Base-by-base conservation (phyloP, 2,797 vertebrate species). In the Enteromius anoplus region DNA sequence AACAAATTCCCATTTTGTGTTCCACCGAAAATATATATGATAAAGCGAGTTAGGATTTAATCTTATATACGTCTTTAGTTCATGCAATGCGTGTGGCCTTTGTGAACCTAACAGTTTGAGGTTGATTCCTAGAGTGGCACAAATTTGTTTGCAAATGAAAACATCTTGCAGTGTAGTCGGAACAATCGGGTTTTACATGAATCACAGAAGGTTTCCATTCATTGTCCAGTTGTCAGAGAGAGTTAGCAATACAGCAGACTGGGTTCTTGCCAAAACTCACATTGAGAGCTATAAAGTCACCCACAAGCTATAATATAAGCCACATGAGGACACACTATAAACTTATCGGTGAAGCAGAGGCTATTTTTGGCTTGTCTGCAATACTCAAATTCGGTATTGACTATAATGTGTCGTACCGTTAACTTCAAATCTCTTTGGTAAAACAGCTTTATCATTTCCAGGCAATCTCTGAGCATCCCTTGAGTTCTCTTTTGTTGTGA, bases 181-280 rank as follows among this genome's bases (percentile, higher is more conserved):
- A 86, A 89, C 88, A 90, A 91, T 87, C 90, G 88, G 86, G 89
- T 90, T 90, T 91, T 42, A 88, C 87, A 86, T 77, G 85, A 91
- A 92, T 90, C 87, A 42, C 87, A 82, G 85, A 85, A 86, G 93
- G 92, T 90, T 89, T 91, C 77, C 81, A 84, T 90, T 90, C 88
- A 92, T 91, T 90, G 90, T 88, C 85, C 37, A 85, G 86, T 89
- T 89, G 90, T 91, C 86, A 88, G 72, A 77, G 76, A 84, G 81
- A 86, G 34, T 69, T 76, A 85, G 88, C 92, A 89, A 86, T 87
- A 93, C 88, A 87, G 89, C 81, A 86, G 88, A 89, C 89, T 89
- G 92, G 90, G 91, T 85, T 90, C 85, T 90, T 89, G 91, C 91
- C 92, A 92, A 93, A 91, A 92, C 85, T 89, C 86, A 88, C 64